phyloP scores from a whole-genome alignment of 2,888 invertebrate species.

The Poecilobothrus nobilitatus region DNA sequence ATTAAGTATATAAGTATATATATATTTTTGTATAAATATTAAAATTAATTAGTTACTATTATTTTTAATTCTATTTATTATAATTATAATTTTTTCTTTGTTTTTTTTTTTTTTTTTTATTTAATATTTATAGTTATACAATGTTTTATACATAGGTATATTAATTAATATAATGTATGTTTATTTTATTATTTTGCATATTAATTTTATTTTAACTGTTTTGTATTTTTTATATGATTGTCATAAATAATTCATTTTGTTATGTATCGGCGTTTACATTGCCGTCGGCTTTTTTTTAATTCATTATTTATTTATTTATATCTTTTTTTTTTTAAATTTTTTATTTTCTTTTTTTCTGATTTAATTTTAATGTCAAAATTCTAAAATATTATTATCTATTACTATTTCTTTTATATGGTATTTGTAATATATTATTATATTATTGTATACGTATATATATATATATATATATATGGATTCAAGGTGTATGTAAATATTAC shows the following conservation, averaged over 20 bases:
- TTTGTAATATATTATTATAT: neutral
- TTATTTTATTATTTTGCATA: no score
- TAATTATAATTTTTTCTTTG: no score
- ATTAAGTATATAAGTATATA: conserved; percentile 37
- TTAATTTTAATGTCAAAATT: neutral
- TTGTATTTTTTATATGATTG: neutral
- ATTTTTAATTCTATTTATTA: neutral
- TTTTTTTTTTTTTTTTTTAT: no score
- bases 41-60: conserved; percentile 28
- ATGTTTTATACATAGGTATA: no score
- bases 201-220: neutral
- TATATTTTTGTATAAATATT: conserved; percentile 30
- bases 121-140: no score
- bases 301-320: neutral
- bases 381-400: neutral
- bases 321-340: neutral
- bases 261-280: neutral
- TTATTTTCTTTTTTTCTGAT: no score
- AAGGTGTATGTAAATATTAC: neutral
- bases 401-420: no score
- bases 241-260: neutral
- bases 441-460: no score
- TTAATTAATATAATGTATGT: no score
- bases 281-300: neutral
- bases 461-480: no score